Conservation (phyloP, 2,797 vertebrate genomes). For the Eutrigla gurnardus region DNA sequence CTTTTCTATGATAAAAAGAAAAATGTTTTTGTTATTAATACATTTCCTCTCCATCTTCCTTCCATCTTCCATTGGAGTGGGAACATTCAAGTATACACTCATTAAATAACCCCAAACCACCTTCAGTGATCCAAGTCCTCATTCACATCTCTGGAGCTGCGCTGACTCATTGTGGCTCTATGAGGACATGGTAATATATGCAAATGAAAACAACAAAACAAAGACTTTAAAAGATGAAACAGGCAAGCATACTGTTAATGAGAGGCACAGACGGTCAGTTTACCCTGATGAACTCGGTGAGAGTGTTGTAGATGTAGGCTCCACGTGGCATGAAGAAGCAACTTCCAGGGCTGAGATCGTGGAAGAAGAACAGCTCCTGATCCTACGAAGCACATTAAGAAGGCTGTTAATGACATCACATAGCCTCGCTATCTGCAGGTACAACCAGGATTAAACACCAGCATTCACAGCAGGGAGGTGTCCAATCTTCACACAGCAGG, state of each 20-base stretch:
- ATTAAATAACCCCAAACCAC: background rate
- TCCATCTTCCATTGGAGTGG: too few relatives aligned
- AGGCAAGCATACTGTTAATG: background rate
- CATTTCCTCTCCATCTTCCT: background rate
- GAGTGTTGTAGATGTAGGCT: constrained; percentile 92
- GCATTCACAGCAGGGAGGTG: constrained; percentile 29
- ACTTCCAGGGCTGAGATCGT: constrained; percentile 96
- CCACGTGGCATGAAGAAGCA: constrained; percentile 96
- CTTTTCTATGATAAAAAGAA: too few relatives aligned
- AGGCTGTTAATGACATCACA: constrained; percentile 29
- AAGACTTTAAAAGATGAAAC: too few relatives aligned
- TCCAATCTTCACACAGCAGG: constrained; percentile 35
- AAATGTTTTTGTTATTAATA: background rate
- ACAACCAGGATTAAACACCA: constrained; percentile 25
- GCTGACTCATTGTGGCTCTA: background rate
- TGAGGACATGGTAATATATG: background rate
- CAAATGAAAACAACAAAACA: background rate
- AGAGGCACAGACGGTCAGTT: constrained; percentile 30
- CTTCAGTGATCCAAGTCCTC: background rate
- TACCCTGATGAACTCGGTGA: constrained; percentile 93
- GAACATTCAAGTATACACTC: background rate
- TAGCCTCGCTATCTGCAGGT: constrained; percentile 35
- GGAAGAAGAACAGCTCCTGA: constrained; percentile 98
- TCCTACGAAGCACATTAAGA: constrained; percentile 82
- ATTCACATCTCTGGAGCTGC: background rate